Evolutionary conservation across 2,888 invertebrate species (phyloP).

Genomic region (Ommatoiulus sabulosus): DNA sequence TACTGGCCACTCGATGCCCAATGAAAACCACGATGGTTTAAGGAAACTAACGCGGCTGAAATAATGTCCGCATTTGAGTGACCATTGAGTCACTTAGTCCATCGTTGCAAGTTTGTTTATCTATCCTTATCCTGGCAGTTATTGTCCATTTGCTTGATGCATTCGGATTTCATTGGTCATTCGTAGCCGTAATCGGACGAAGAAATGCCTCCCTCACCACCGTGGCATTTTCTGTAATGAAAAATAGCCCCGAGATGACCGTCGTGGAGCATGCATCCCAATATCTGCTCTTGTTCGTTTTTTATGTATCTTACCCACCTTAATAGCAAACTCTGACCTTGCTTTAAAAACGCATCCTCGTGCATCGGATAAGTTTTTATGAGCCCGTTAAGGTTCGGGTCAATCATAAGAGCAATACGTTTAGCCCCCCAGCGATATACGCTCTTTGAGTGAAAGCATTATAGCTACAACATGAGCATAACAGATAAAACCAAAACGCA

Average conservation of each 20-base stretch:
- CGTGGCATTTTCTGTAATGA: neutral
- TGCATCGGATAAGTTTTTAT: conserved; percentile 27
- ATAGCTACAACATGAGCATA: neutral
- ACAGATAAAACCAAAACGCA: neutral
- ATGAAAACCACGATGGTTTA: conserved; percentile 43
- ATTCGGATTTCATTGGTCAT: conserved; percentile 25
- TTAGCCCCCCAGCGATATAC: neutral
- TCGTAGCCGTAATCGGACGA: conserved; percentile 4
- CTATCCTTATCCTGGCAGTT: neutral
- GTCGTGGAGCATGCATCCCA: neutral
- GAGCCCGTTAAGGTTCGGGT: conserved; percentile 4
- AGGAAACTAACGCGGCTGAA: neutral
- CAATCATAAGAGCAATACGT: neutral
- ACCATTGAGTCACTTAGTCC: conserved; percentile 3
- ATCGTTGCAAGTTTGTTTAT: conserved; percentile 8
- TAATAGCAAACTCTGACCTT: neutral
- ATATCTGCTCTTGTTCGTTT: neutral
- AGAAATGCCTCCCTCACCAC: neutral
- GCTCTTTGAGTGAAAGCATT: neutral
- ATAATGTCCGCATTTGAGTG: conserved; percentile 15
- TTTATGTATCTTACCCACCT: conserved; percentile 9
- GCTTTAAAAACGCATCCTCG: neutral
- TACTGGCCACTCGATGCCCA: conserved; percentile 17
- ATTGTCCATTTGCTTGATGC: conserved; percentile 32
- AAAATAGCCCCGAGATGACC: conserved; percentile 38